Percentiles rank a stretch among this genome's conserved stretches.
Conservation (phyloP, 37 sponge, comb jelly and placozoan genomes). For the Amphimedon queenslandica region DNA sequence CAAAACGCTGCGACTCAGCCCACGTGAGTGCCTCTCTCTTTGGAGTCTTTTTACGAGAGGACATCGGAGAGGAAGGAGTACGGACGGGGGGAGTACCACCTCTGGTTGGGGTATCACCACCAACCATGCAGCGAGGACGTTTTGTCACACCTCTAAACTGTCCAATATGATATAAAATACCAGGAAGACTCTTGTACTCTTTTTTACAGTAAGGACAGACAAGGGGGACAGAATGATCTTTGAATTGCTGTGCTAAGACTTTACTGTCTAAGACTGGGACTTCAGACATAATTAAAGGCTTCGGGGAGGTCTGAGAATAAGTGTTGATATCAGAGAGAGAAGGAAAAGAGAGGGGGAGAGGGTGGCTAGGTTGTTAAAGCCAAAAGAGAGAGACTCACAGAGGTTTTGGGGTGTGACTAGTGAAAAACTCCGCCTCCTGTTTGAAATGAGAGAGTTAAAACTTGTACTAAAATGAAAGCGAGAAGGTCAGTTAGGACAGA, state of each 20-base stretch:
- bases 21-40: constrained; percentile 70
- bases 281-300: constrained; percentile 3
- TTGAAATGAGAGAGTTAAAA: no score
- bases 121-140: constrained; percentile 39
- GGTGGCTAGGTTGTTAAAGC: no score
- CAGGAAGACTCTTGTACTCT: constrained; percentile 61
- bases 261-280: constrained; percentile 1
- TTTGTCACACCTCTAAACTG: constrained; percentile 25
- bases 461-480: no score
- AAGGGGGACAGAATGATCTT: constrained; percentile 49
- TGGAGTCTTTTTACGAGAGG: constrained; percentile 20
- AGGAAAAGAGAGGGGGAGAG: no score
- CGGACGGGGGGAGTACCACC: constrained; percentile 8
- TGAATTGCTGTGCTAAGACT: constrained; percentile 20
- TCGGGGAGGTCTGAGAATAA: no score
- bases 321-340: no score
- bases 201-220: constrained; percentile 60
- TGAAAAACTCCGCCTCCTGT: no score
- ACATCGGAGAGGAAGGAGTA: constrained; percentile 19
- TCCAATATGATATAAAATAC: constrained; percentile 71
- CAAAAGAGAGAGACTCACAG: no score
- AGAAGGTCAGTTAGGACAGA: no score
- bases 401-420: no score
- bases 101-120: constrained; percentile 12
- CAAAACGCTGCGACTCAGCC: constrained; percentile 75